Evolutionary conservation across 37 sponge, comb jelly and placozoan genomes (phyloP).

Genomic region (Bolinopsis microptera): DNA sequence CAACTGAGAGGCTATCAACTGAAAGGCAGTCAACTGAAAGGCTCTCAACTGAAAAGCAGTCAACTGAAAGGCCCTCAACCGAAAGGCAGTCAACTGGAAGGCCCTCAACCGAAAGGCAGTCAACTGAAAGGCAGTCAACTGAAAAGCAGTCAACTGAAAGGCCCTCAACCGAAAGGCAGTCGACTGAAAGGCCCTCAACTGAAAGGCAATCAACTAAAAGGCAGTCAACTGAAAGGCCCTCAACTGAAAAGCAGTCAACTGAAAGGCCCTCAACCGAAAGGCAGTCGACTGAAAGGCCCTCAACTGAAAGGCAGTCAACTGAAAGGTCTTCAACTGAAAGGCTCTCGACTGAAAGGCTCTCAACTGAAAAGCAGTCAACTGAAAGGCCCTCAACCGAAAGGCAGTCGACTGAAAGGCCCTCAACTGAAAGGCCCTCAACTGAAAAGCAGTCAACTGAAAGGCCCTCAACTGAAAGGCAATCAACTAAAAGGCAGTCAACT

Average conservation of each 20-base stretch:
- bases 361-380: neutral
- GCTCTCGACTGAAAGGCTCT: neutral
- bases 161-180: neutral
- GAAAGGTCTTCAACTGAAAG: neutral
- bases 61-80: no score
- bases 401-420: neutral
- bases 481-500: neutral
- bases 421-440: no score
- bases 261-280: neutral
- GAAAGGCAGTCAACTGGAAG: no score
- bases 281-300: neutral
- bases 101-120: neutral
- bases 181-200: neutral
- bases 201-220: neutral
- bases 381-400: no score
- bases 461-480: neutral
- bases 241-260: neutral
- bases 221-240: neutral
- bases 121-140: neutral
- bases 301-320: neutral
- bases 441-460: neutral
- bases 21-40: neutral
- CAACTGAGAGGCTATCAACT: neutral
- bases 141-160: neutral
- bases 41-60: neutral